Base-by-base conservation (phyloP, 1,140 invertebrate genomes). In the Chionoecetes opilio region DNA sequence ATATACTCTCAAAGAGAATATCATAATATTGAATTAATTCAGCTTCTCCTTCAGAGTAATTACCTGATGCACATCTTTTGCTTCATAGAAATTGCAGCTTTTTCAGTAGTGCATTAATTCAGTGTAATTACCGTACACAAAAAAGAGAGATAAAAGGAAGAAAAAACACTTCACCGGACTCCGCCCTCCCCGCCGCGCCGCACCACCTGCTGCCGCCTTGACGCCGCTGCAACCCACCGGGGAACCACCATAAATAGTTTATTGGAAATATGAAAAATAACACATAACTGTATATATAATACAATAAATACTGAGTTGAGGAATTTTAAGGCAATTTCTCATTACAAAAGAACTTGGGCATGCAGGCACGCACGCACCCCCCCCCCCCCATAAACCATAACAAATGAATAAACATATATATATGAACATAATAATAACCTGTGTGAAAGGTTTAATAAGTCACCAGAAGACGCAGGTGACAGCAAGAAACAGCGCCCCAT, bases 311-410 rank as follows among this genome's bases (percentile, higher is more conserved):
- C 2, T 9, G 21, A 17, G 21, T 14, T 53, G 21, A 53, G 21
- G 11, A 53, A 14, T 17, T 53, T 53, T 17, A 53, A 17, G 46
- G 21, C 46, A 53, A 53, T 53, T 9, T 53, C 46, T 53, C 46
- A 53, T 53, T 53, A 53, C 46, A 53, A 53, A 53, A 53, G 11
- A 17, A 35, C 85, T 2, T 26, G 3, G 11, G 11, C 85, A 35
- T 32, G 34, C 85, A 87, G 31, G 34, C 85, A 87, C 85, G 34
- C 85, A 87, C 85, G 34, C 85, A 87, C 85, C 32, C 85, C 32
- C 85, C 32, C 85, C 32, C 85, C 32, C 85, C 32, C 85, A 87
- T 14, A 87, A 21, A 38, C 11, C 63, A 75, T n/a, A n/a, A 38
- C 32, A 38, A 21, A 38, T 3, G 34, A 2, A 37, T 26, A 87